Base-by-base conservation (phyloP, 2,113 vertebrate species). In the Seriola aureovittata region DNA sequence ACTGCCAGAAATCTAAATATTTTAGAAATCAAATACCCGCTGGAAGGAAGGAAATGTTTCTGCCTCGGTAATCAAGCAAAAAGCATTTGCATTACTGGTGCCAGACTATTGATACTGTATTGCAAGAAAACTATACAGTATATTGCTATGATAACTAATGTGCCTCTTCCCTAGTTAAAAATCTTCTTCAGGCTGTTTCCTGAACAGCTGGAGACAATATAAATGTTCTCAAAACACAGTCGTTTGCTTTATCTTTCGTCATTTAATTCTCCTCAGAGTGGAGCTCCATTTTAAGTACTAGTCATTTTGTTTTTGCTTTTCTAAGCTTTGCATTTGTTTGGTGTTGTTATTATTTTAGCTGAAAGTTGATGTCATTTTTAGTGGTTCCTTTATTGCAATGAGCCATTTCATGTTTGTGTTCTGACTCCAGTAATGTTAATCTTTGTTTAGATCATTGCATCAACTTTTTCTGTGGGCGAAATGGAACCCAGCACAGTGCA, bases 271-370 rank as follows among this genome's bases (percentile, higher is more conserved):
- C 29, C 12, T 58, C 17, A 17, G 32, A 76, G 58, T 57, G 58
- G 23, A 42, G 13, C 32, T 59, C 11, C 12, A 10, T 64, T 57
- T 55, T 29, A 32, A 52, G n/a, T 42, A 34, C 55, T 44, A 67
- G 7, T 29, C 50, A 13, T 70, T 42, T 34, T 54, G 12, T 75
- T 64, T 75, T 66, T 55, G 10, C 9, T 50, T 40, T 54, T 38
- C 54, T 3, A 11, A 44, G 36, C 50, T 21, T 59, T 55, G 46
- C n/a, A 38, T 76, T 82, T 75, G 19, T 75, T 76, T 79, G 48
- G 29, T 29, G 29, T 25, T 25, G 25, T 29, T 29, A 21, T 14
- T 40, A n/a, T 36, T 29, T 16, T 14, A 71, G 25, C 58, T 44
- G 19, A 59, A 50, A n/a, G 38, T 23, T 48, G 25, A 60, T 36